Percentiles rank a stretch among this genome's conserved stretches.
Conservation (phyloP, 2,113 vertebrate species). For the Sarotherodon lohbergeri region DNA sequence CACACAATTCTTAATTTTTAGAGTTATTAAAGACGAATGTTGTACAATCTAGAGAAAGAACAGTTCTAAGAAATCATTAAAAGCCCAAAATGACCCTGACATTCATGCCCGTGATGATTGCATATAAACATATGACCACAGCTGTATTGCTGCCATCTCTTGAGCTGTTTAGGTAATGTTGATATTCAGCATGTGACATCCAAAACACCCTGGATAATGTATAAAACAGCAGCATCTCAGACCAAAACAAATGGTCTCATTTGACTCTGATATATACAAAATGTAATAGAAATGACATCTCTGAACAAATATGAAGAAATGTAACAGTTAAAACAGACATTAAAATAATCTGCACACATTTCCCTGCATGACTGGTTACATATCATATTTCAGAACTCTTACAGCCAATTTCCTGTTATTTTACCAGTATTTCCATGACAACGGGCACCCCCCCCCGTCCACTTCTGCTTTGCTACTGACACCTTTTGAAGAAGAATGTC, state of each 20-base stretch:
- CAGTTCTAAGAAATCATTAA: background rate
- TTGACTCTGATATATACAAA: background rate
- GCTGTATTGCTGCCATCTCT: background rate
- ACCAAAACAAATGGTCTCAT: background rate
- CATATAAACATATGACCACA: background rate
- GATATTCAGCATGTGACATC: background rate
- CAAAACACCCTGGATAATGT: background rate
- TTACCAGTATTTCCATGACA: background rate
- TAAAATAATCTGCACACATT: background rate
- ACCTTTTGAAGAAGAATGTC: constrained; percentile 3
- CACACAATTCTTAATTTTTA: background rate
- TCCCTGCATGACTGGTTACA: background rate
- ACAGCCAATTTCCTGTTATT: background rate
- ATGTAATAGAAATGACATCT: background rate
- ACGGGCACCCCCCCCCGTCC: background rate
- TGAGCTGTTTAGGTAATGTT: background rate
- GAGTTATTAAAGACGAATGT: background rate
- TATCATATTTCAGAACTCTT: background rate
- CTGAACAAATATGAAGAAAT: background rate
- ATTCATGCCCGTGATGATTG: background rate
- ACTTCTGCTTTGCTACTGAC: background rate
- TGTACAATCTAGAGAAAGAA: background rate
- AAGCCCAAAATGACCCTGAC: background rate
- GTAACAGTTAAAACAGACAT: background rate
- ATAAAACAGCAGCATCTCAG: background rate